phyloP scores from a whole-genome alignment of 2,797 vertebrate species.

The Acanthopagrus latus region DNA sequence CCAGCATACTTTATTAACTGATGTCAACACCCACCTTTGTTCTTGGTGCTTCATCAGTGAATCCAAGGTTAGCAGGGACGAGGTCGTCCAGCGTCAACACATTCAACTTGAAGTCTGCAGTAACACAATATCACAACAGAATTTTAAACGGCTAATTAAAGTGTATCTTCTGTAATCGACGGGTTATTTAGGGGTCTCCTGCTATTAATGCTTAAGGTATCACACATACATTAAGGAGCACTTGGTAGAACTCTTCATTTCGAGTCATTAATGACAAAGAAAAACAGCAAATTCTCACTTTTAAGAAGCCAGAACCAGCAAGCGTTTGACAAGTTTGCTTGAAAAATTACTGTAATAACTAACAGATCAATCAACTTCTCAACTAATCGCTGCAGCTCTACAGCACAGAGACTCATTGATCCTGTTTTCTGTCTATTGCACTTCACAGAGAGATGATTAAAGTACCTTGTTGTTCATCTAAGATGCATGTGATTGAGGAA shows the following conservation, averaged over 20 bases:
- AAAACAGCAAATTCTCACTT: too few species aligned
- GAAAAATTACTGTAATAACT: background rate
- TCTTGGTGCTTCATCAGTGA: constrained; percentile 38
- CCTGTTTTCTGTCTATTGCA: background rate
- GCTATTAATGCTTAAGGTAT: background rate
- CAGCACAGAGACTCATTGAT: background rate
- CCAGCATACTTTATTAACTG: background rate
- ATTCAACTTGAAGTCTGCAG: constrained; percentile 89
- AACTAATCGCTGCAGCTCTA: too few species aligned
- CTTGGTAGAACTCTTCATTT: too few species aligned
- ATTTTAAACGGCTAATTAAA: background rate
- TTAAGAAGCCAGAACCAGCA: too few species aligned
- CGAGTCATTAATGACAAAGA: too few species aligned
- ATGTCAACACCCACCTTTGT: constrained; percentile 64
- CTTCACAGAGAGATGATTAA: background rate
- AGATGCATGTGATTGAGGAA: constrained; percentile 19
- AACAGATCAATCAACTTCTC: too few species aligned
- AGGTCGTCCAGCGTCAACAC: constrained; percentile 91
- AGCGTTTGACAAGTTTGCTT: too few species aligned
- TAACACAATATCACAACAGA: background rate
- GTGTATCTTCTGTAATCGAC: fast-evolving
- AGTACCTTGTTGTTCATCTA: constrained; percentile 41
- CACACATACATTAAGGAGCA: background rate
- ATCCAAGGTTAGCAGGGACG: constrained; percentile 58
- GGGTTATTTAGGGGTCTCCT: too few species aligned